Conservation (phyloP, 2,797 vertebrate genomes). For the Denticeps clupeoides region DNA sequence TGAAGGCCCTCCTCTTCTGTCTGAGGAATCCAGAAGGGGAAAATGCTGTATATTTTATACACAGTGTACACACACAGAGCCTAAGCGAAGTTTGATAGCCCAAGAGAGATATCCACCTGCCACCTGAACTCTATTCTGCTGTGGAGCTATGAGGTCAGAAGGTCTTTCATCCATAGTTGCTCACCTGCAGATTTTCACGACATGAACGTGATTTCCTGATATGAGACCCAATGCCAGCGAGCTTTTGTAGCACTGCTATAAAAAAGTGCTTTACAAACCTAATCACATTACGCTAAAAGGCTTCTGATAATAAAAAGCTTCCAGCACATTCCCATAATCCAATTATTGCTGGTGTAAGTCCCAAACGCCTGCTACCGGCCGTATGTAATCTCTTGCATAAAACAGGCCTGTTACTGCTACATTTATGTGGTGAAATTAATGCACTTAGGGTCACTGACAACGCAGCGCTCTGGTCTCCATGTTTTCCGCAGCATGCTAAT, state of each 20-base stretch:
- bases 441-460: constrained; percentile 22
- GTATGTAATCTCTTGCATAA: constrained; percentile 36
- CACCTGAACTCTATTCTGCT: no score
- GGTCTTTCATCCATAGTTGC: constrained; percentile 30
- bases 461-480: constrained; percentile 17
- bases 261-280: constrained; percentile 53
- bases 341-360: constrained; percentile 52
- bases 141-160: no score
- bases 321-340: constrained; percentile 49
- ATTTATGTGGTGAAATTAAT: constrained; percentile 10
- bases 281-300: constrained; percentile 58
- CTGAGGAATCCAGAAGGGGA: no score
- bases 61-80: no score
- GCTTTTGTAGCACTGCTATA: constrained; percentile 38
- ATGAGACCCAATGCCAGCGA: constrained; percentile 50
- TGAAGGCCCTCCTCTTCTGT: no score
- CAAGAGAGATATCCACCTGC: no score
- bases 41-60: no score
- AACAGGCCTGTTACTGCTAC: constrained; percentile 26
- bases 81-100: no score
- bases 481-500: constrained; percentile 16
- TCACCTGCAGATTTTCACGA: constrained; percentile 29
- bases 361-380: constrained; percentile 34
- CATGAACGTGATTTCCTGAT: constrained; percentile 49
- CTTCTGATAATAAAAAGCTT: constrained; percentile 52